Percentiles rank a stretch among this genome's conserved stretches.
Conservation (phyloP, 1,140 invertebrate species). For the Phymorhynchus buccinoides region DNA sequence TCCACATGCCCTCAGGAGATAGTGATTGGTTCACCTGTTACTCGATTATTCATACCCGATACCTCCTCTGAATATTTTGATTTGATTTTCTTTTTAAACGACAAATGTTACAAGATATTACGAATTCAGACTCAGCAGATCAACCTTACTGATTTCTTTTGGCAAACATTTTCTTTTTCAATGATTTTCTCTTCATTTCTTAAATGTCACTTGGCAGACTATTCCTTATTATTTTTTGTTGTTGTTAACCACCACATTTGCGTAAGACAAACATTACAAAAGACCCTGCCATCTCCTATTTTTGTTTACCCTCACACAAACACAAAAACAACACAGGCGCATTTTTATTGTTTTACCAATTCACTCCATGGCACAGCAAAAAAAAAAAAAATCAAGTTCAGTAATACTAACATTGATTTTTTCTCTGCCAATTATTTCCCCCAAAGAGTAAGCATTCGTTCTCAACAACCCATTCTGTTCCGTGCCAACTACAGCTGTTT, state of each 20-base stretch:
- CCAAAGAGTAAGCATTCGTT: background rate
- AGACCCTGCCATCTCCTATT: background rate
- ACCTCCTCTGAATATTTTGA: background rate
- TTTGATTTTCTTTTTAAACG: background rate
- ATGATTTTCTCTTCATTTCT: too few relatives aligned
- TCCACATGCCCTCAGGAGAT: too few relatives aligned
- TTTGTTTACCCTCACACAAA: background rate
- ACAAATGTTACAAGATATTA: background rate
- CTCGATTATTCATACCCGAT: background rate
- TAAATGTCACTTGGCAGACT: too few relatives aligned
- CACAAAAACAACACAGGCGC: background rate
- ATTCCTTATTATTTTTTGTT: background rate
- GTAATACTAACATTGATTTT: background rate
- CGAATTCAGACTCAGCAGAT: slow-evolving; percentile 11
- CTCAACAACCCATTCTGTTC: too few relatives aligned
- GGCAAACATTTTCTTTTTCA: background rate
- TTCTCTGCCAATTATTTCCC: background rate
- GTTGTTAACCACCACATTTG: background rate
- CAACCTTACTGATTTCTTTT: background rate
- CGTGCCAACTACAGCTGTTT: too few relatives aligned
- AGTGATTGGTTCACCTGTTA: background rate
- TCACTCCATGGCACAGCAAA: background rate
- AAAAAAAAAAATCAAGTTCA: background rate
- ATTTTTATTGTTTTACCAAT: background rate
- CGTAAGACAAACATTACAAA: background rate